Conservation (phyloP, 2,113 vertebrate species). For the Callaeas wilsoni region DNA sequence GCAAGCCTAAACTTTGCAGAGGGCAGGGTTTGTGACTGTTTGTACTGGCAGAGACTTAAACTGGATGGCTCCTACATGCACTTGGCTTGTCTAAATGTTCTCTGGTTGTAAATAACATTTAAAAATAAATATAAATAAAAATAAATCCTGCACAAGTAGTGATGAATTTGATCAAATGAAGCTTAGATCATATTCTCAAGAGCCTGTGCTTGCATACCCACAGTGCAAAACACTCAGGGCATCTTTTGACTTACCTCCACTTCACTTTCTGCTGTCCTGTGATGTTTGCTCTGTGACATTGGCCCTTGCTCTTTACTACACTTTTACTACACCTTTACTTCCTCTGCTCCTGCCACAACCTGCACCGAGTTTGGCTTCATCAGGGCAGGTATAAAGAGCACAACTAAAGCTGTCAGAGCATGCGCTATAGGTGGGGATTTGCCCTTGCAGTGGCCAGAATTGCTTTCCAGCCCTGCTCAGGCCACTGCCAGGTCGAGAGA, state of each 20-base stretch:
- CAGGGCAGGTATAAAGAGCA: background rate
- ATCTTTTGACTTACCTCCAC: accelerated
- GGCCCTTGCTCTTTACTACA: background rate
- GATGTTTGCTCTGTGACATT: background rate
- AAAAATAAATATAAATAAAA: background rate
- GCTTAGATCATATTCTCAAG: background rate
- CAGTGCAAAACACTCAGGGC: background rate
- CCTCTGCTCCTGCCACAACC: background rate
- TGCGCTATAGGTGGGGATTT: background rate
- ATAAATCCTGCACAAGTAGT: background rate
- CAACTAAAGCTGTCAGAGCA: background rate
- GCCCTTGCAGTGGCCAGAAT: background rate
- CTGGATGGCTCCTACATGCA: background rate
- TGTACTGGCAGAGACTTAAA: background rate
- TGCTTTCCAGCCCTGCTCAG: background rate
- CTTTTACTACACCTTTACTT: background rate
- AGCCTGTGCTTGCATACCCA: background rate
- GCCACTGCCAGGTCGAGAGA: background rate
- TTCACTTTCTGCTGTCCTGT: background rate
- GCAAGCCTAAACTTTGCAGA: background rate
- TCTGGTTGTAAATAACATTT: background rate
- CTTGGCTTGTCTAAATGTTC: background rate
- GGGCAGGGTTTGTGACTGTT: background rate
- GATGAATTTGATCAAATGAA: background rate
- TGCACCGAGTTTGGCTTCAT: background rate